A percentile compares a stretch with the other conserved stretches of the same genome.
Evolutionary conservation across 2,888 invertebrate species (phyloP).

Genomic region (Leuctra nigra): DNA sequence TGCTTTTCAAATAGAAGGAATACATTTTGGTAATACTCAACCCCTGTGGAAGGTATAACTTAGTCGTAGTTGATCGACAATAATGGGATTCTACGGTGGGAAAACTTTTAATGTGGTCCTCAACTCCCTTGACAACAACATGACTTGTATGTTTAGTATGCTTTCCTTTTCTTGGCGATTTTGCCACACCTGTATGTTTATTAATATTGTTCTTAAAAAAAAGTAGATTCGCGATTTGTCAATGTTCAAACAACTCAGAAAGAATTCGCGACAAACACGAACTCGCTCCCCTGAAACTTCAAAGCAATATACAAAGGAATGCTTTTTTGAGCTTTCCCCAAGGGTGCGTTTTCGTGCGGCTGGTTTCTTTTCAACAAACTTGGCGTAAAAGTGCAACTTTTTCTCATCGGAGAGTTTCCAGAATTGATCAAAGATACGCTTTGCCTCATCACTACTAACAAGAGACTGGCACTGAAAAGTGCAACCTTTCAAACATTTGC

Average conservation of each 20-base stretch:
- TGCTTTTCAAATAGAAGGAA: constrained; percentile 24
- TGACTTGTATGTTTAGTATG: not conserved
- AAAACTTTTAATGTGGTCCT: constrained; percentile 30
- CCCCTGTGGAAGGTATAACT: constrained; percentile 28
- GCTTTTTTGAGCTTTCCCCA: not conserved
- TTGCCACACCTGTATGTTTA: not conserved
- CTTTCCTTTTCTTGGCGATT: constrained; percentile 1
- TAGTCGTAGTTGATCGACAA: constrained; percentile 26
- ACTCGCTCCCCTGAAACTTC: not conserved
- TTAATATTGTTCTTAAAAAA: not conserved
- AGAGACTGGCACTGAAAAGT: not conserved
- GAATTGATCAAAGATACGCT: not conserved
- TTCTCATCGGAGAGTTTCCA: constrained; percentile 6
- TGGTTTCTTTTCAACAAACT: not conserved
- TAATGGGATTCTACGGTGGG: constrained; percentile 30
- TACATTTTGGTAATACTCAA: constrained; percentile 30
- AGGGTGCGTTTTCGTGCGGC: not conserved
- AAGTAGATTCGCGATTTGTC: not conserved
- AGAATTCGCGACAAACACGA: constrained; percentile 4
- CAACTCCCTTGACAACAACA: not conserved
- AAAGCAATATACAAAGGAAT: not conserved
- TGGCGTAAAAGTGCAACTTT: constrained; percentile 7
- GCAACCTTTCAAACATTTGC: not conserved
- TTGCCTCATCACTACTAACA: not conserved
- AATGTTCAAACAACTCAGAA: not conserved